These are phyloP conservation scores for Drosophila vallismaia DNA, from an alignment of 2,888 invertebrate genomes.

Conservation along the genomic window DNA sequence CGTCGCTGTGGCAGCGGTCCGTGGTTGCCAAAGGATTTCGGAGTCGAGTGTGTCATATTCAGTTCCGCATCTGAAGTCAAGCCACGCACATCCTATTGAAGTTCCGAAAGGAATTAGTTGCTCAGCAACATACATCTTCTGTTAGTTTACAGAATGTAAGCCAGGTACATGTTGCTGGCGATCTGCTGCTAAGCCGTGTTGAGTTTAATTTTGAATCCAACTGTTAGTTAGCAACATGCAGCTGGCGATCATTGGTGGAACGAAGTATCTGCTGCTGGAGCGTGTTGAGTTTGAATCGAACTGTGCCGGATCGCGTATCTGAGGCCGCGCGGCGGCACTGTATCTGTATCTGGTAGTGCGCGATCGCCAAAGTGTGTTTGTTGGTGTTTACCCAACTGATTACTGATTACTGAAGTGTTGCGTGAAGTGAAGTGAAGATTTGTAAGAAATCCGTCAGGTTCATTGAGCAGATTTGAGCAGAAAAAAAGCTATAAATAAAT, in stretches of 20 bases:
- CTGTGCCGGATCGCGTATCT: slow-evolving; percentile 25
- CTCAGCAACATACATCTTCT: slow-evolving; percentile 15
- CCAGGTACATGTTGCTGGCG: slow-evolving; percentile 41
- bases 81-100: slow-evolving; percentile 28
- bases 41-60: slow-evolving; percentile 67
- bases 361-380: slow-evolving; percentile 38
- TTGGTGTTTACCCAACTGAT: slow-evolving; percentile 71
- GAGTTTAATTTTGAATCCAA: slow-evolving; percentile 32
- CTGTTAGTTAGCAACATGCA: slow-evolving; percentile 36
- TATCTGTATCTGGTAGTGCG: slow-evolving; percentile 45
- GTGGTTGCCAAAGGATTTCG: slow-evolving; percentile 66
- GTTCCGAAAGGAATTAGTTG: neutral
- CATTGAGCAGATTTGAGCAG: slow-evolving; percentile 64
- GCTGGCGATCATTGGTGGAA: slow-evolving; percentile 42
- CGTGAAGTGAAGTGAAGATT: slow-evolving; percentile 58
- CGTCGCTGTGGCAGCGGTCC: slow-evolving; percentile 46
- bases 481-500: slow-evolving; percentile 64
- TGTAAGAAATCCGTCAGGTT: slow-evolving; percentile 58
- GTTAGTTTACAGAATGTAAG: slow-evolving; percentile 5
- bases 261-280: slow-evolving; percentile 17
- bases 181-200: slow-evolving; percentile 25
- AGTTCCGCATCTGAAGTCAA: slow-evolving; percentile 69
- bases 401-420: slow-evolving; percentile 72
- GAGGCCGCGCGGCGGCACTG: slow-evolving; percentile 28
- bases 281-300: slow-evolving; percentile 40